A percentile compares a stretch with the other conserved stretches of the same genome.
These are phyloP conservation scores for Tachina grossa DNA, from an alignment of 2,888 invertebrate genomes.

Conservation along the genomic window DNA sequence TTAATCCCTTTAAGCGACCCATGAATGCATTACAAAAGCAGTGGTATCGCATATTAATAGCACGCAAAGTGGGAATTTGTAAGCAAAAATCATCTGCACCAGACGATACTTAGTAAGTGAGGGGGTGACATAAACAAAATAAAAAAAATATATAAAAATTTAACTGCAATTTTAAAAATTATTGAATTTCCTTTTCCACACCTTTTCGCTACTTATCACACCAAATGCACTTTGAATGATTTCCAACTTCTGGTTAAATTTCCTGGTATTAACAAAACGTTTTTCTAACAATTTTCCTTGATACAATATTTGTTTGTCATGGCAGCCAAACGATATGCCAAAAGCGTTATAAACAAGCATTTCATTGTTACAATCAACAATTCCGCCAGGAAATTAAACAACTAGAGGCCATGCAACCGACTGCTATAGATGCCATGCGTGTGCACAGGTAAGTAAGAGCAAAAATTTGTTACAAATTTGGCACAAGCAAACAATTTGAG, in stretches of 20 bases:
- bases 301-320: slow-evolving; percentile 45
- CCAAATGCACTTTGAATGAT: slow-evolving; percentile 43
- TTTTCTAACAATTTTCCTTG: slow-evolving; percentile 41
- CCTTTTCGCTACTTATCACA: not conserved
- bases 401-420: slow-evolving; percentile 82
- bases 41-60: slow-evolving; percentile 81
- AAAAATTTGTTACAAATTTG: not conserved
- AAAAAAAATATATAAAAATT: slow-evolving; percentile 17
- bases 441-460: slow-evolving; percentile 79
- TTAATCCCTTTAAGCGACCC: slow-evolving; percentile 81
- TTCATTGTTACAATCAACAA: slow-evolving; percentile 81
- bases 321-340: slow-evolving; percentile 79
- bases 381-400: slow-evolving; percentile 82
- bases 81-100: slow-evolving; percentile 73
- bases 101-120: slow-evolving; percentile 79
- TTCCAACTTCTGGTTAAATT: slow-evolving; percentile 65
- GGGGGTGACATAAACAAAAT: not conserved
- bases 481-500: slow-evolving; percentile 23
- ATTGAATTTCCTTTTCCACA: slow-evolving; percentile 58
- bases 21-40: slow-evolving; percentile 82
- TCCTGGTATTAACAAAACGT: slow-evolving; percentile 54
- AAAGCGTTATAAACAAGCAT: slow-evolving; percentile 79
- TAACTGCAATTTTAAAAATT: slow-evolving; percentile 38
- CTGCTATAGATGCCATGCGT: slow-evolving; percentile 82
- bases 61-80: slow-evolving; percentile 79